phyloP scores from a whole-genome alignment of 2,888 invertebrate genomes.

The Plemyria rubiginata region DNA sequence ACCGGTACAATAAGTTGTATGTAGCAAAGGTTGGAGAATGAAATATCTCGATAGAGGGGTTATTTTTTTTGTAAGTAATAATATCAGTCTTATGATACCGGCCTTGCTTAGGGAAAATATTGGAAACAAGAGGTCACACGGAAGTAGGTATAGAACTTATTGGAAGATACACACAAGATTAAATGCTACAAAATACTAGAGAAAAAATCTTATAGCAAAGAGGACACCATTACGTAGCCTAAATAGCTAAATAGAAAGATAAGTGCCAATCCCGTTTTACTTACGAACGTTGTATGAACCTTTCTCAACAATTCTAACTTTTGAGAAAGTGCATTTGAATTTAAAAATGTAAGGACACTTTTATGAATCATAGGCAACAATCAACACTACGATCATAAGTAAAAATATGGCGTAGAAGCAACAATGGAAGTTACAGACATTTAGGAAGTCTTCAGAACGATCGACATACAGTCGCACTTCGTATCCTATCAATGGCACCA shows the following conservation, averaged over 20 bases:
- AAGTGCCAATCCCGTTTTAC: conserved; percentile 32
- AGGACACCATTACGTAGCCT: conserved; percentile 42
- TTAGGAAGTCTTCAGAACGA: conserved; percentile 67
- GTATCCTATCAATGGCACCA: conserved; percentile 84
- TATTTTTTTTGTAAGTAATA: not conserved
- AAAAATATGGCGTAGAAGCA: conserved; percentile 54
- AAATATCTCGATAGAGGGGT: not conserved
- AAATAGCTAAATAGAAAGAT: conserved; percentile 41
- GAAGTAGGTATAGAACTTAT: conserved; percentile 32
- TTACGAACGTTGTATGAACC: conserved; percentile 29
- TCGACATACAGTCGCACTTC: conserved; percentile 70
- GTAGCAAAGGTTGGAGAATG: conserved; percentile 4
- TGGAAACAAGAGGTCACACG: conserved; percentile 29
- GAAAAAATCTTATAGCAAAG: conserved; percentile 38
- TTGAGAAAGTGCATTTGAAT: conserved; percentile 1
- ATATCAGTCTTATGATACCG: conserved; percentile 40
- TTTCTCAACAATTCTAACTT: conserved; percentile 2
- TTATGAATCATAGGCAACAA: not conserved
- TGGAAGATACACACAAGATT: conserved; percentile 39
- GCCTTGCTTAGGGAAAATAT: conserved; percentile 41
- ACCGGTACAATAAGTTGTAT: conserved; percentile 45
- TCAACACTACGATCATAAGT: conserved; percentile 33
- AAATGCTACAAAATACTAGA: conserved; percentile 42
- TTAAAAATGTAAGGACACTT: conserved; percentile 1
- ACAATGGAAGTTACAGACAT: conserved; percentile 79